Base-by-base conservation (phyloP, 2,888 invertebrate species). In the Colostygia pectinataria region DNA sequence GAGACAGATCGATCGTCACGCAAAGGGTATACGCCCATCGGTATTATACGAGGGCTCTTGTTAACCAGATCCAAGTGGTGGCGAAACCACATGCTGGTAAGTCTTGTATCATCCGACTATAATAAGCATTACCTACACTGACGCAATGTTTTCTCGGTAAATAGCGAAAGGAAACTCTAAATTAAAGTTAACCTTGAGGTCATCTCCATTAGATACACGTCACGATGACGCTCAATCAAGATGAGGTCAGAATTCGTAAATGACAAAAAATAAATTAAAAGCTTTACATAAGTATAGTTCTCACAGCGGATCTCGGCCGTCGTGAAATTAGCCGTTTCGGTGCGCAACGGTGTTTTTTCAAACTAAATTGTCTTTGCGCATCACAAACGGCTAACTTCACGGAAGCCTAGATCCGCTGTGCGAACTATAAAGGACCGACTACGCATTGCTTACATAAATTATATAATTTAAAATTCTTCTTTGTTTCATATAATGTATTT, bases 1-100 rank as follows among this genome's bases (percentile, higher is more conserved):
- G 90, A 58, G 89, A 90, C 8, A 67, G 85, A 36, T 91, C 90
- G 1, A 71, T 87, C 0, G 89, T 90, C 0, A 88, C 85, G 1
- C 91, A 91, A 43, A 78, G 88, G 57, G 81, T 91, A 9, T 91
- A 78, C 53, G 90, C 91, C 0, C 91, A 91, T 55, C 75, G 80
- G 53, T 90, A 74, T 55, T 91, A 91, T 44, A 90, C 90, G 1
- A 84, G 91, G 52, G 82, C 90, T 8, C 83, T 91, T 43, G 74
- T 91, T 2, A 91, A 91, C 60, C 91, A 91, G 61, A 84, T 91
- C 27, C 74, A 83, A 62, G 87, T 91, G 12, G 79, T 81, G 2
- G 75, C 88, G 0, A 91, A 90, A 53, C 77, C 80, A 0, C 83
- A 82, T 66, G 75, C 74, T 15, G 83, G 44, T 43, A 18, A 43